Evolutionary conservation across 2,113 vertebrate genomes (phyloP).

Genomic region (Plecotus auritus): DNA sequence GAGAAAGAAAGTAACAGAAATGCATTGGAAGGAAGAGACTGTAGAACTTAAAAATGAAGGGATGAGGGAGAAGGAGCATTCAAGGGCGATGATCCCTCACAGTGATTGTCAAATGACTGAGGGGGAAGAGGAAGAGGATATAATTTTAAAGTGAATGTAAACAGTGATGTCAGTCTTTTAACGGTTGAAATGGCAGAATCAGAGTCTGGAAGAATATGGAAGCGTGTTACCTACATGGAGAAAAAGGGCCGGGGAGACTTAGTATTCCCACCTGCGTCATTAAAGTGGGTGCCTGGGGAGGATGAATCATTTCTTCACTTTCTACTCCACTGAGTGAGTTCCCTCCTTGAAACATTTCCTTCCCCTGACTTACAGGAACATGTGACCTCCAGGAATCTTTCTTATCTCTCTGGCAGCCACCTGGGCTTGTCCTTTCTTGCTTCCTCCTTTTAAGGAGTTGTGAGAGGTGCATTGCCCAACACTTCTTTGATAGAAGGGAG

Average conservation of each 20-base stretch:
- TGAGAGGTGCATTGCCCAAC: not conserved
- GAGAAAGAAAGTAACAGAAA: not conserved
- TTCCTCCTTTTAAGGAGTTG: not conserved
- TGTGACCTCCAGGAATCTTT: not conserved
- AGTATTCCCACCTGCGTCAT: not conserved
- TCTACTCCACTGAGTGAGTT: not conserved
- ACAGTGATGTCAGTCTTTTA: not conserved
- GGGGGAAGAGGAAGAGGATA: not conserved
- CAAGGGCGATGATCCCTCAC: not conserved
- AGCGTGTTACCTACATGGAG: not conserved
- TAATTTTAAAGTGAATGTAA: not conserved
- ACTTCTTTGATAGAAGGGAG: not conserved
- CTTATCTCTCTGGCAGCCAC: not conserved
- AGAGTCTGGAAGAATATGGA: not conserved
- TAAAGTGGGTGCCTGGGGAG: not conserved
- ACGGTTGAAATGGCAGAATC: not conserved
- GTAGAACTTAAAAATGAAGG: not conserved
- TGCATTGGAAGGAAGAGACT: not conserved
- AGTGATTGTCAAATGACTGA: not conserved
- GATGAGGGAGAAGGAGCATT: not conserved
- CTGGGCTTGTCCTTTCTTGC: not conserved
- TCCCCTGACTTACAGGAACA: not conserved
- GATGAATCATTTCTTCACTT: not conserved
- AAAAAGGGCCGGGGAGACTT: not conserved
- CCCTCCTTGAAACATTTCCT: not conserved